Base-by-base conservation (phyloP, 2,888 invertebrate species). In the Caenorhabditis doughertyi region DNA sequence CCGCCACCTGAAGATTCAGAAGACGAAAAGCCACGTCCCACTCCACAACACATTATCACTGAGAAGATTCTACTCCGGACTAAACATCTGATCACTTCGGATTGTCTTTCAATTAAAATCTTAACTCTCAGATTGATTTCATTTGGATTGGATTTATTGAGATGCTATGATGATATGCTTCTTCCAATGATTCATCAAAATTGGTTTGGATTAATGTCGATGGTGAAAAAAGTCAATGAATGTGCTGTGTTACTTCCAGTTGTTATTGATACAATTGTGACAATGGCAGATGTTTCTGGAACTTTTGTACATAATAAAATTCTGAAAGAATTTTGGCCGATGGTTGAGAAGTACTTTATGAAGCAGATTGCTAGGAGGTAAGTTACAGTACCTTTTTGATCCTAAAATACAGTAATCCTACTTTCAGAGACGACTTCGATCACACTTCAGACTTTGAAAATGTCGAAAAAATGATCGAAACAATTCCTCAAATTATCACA, bases 161-260 rank as follows among this genome's bases (percentile, higher is more conserved):
- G 68, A n/a, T 62, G 73, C 27, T 88, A 85, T 67, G 89, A 89
- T 27, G 87, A 90, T 77, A 80, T 86, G 21, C 77, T 90, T 0
- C 84, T 90, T 16, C 90, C 90, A 44, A 90, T 90, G 90, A 84
- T 86, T n/a, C 84, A 87, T 72, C 89, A 90, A 76, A 90, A 90
- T 58, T 90, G 89, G 89, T 55, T 72, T 18, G 81, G 85, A 16
- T 32, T 89, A 39, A 79, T 86, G 32, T 21, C 35, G 29, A 81
- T 82, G n/a, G 56, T 84, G 25, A 70, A 83, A 13, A 77, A 84
- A 5, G 53, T 76, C 11, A 81, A 87, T 32, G n/a, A n/a, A n/a
- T n/a, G n/a, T n/a, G 56, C 85, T 27, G 58, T 70, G 5, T 62
- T 79, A 16, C 27, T 82, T 21, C 60, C 51, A 11, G 72, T 60